Conservation (phyloP, 2,888 invertebrate species). For the Theretra japonica region DNA sequence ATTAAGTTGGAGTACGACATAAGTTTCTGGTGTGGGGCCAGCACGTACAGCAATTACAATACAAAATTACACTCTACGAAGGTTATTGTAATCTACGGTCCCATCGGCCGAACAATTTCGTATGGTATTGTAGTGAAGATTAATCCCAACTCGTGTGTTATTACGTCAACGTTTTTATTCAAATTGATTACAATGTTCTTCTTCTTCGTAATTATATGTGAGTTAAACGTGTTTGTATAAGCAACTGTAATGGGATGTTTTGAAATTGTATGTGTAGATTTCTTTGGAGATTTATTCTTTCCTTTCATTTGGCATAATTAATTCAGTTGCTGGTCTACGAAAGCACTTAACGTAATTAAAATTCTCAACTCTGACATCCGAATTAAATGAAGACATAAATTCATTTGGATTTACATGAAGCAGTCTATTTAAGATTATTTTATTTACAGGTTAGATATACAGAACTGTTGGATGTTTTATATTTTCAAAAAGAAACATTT, state of each 20-base stretch:
- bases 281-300: not conserved
- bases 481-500: too few relatives aligned
- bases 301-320: not conserved
- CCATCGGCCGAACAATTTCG: not conserved
- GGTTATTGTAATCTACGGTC: not conserved
- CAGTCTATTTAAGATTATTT: too few relatives aligned
- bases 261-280: not conserved
- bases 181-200: slow-evolving; percentile 15
- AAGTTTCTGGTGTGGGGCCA: not conserved
- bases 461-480: too few relatives aligned
- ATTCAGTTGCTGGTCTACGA: not conserved
- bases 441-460: too few relatives aligned
- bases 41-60: not conserved
- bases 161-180: slow-evolving; percentile 3
- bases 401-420: too few relatives aligned
- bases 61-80: not conserved
- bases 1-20: not conserved
- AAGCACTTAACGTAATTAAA: not conserved
- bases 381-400: too few relatives aligned
- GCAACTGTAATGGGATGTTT: not conserved
- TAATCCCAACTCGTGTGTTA: not conserved
- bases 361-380: too few relatives aligned
- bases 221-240: slow-evolving; percentile 7
- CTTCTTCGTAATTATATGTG: not conserved
- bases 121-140: not conserved